phyloP scores from a whole-genome alignment of 1,140 invertebrate genomes.

The Eumaeus atala region DNA sequence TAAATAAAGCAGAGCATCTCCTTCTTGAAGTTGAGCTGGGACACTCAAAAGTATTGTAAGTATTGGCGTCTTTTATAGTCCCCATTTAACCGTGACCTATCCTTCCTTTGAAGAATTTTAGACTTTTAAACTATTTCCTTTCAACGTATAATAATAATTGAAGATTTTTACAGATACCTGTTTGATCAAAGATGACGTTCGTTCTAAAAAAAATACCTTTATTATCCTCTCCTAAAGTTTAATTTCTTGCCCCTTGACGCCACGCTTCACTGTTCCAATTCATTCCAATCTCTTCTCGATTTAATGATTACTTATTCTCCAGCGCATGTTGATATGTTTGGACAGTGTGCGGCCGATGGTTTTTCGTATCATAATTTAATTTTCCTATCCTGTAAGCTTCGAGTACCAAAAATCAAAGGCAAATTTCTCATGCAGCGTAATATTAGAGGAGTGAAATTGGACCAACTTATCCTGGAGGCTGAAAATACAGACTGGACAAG shows the following conservation, averaged over 20 bases:
- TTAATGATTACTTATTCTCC: conserved; percentile 19
- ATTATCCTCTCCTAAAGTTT: conserved; percentile 1
- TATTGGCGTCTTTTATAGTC: too few species aligned
- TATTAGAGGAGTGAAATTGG: conserved; percentile 12
- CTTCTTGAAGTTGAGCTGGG: too few species aligned
- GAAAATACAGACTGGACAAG: background rate
- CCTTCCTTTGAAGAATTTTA: too few species aligned
- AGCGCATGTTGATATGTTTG: conserved; percentile 11
- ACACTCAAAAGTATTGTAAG: too few species aligned
- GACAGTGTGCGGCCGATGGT: conserved; percentile 12
- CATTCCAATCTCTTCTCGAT: conserved; percentile 15
- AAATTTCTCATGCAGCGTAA: conserved; percentile 13
- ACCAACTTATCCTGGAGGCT: conserved; percentile 6
- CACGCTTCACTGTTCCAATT: conserved; percentile 17
- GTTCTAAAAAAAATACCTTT: too few species aligned
- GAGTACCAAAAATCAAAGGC: conserved; percentile 7
- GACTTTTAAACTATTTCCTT: too few species aligned
- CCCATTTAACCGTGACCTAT: too few species aligned
- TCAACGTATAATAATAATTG: too few species aligned
- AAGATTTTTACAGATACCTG: too few species aligned
- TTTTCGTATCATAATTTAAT: conserved; percentile 25
- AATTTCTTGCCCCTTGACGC: conserved; percentile 13
- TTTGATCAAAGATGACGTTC: too few species aligned
- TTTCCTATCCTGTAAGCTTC: conserved; percentile 16
- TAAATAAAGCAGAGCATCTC: too few species aligned